Conservation (phyloP, 2,888 invertebrate genomes). For the Lordiphosa andalusiaca region DNA sequence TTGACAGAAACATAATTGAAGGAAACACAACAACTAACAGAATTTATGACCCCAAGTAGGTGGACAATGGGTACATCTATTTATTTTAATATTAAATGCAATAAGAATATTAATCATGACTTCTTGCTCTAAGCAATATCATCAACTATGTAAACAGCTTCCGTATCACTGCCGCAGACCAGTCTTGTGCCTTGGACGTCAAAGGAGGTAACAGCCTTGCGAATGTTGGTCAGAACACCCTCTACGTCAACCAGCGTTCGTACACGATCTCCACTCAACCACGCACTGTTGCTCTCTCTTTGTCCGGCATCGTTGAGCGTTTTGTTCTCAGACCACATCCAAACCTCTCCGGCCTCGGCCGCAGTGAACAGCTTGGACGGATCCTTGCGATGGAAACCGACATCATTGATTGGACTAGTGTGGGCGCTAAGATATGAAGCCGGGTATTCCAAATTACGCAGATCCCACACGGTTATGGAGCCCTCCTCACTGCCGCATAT, state of each 20-base stretch:
- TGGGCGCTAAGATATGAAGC: conserved; percentile 91
- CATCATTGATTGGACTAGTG: conserved; percentile 88
- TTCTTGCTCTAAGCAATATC: conserved; percentile 78
- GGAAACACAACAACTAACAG: too few relatives aligned
- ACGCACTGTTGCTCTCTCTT: conserved; percentile 81
- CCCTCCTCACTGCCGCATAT: conserved; percentile 94
- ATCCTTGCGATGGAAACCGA: conserved; percentile 91
- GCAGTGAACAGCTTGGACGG: conserved; percentile 92
- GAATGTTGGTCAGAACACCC: conserved; percentile 87
- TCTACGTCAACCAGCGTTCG: conserved; percentile 83
- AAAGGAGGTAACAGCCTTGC: conserved; percentile 90
- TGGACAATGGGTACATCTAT: too few relatives aligned
- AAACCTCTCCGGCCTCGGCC: conserved; percentile 90
- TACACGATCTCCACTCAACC: conserved; percentile 86
- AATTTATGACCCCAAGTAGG: too few relatives aligned
- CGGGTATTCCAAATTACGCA: conserved; percentile 91
- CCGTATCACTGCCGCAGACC: conserved; percentile 92
- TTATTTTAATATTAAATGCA: too few relatives aligned
- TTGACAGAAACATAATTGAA: too few relatives aligned
- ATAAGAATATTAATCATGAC: not conserved
- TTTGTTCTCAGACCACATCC: conserved; percentile 92
- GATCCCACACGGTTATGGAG: conserved; percentile 93
- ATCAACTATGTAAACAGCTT: conserved; percentile 91
- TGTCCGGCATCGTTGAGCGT: conserved; percentile 69
- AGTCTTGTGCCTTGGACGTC: conserved; percentile 88